A percentile compares a stretch with the other conserved stretches of the same genome.
These are phyloP conservation scores for Aeoliscus strigatus DNA, from an alignment of 2,797 vertebrate species.

Conservation along the genomic window DNA sequence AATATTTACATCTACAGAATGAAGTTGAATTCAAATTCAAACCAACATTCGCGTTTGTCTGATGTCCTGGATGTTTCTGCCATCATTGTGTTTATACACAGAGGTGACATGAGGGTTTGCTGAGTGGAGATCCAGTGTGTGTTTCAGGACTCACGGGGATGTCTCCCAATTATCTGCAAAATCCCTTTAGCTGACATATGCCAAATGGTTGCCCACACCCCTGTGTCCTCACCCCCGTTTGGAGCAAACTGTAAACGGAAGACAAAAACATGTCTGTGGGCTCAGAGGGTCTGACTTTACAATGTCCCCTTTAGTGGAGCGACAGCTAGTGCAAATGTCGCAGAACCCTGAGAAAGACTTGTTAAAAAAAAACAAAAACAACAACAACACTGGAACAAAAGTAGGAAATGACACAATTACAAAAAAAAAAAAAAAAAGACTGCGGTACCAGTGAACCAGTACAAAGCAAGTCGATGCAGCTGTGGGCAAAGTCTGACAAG, in stretches of 20 bases:
- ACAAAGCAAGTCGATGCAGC: background rate
- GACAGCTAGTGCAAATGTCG: constrained; percentile 41
- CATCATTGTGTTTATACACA: constrained; percentile 27
- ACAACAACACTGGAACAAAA: constrained; percentile 42
- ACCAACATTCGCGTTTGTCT: background rate
- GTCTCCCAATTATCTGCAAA: constrained; percentile 57
- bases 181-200: constrained; percentile 64
- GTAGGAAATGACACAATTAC: constrained; percentile 38
- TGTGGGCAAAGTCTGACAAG: background rate
- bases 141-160: constrained; percentile 26
- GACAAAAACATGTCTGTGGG: constrained; percentile 36
- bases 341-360: constrained; percentile 46
- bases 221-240: constrained; percentile 29
- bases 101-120: constrained; percentile 46
- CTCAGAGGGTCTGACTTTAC: constrained; percentile 41
- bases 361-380: constrained; percentile 45
- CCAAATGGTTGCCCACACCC: constrained; percentile 62
- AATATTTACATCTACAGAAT: too few relatives aligned
- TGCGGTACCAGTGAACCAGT: background rate
- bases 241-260: constrained; percentile 17
- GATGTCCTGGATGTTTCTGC: constrained; percentile 8
- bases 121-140: constrained; percentile 36
- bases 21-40: too few relatives aligned
- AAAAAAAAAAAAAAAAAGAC: constrained; percentile 38
- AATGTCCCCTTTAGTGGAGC: constrained; percentile 31